Base-by-base conservation (phyloP, 2,113 vertebrate genomes). In the Gopherus flavomarginatus region DNA sequence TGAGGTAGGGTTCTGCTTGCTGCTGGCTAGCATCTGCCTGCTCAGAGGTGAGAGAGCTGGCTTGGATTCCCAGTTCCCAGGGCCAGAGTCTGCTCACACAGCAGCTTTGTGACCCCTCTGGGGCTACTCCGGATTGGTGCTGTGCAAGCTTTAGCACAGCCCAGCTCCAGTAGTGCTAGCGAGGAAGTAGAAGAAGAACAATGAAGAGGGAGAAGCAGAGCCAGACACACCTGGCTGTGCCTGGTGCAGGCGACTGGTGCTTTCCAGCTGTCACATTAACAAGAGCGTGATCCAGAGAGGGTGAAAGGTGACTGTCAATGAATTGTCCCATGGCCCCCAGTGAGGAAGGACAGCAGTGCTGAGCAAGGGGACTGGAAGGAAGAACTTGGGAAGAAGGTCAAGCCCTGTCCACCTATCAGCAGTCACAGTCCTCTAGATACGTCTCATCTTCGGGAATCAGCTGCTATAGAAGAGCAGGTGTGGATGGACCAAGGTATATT, bases 301-400 rank as follows among this genome's bases (percentile, higher is more conserved):
- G 17, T 22, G 62, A n/a, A 72, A 38, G 21, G 65, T 19, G 65
- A 75, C 72, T 13, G n/a, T 65, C 31, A 65, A 8, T n/a, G 35
- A 69, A n/a, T n/a, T 77, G 72, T 44, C 38, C 21, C n/a, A 26
- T 5, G 38, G 11, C 72, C 10, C 38, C 38, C 42, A 22, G 22
- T 44, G 24, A 44, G 22, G 72, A 44, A 44, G 72, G 24, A 42
- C 42, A 26, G 72, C 11, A 77, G 38, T 77, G 42, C 21, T 26
- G 38, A 77, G 10, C 22, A 42, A 42, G 22, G 6, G 21, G 22
- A 11, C 42, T 77, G 38, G 21, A 77, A 77, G n/a, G 53, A 57
- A 6, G 29, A 78, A 4, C 7, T 21, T 0, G 1, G 2, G 1
- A 22, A 85, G 13, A 57, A 65, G 1, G 3, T 12, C 9, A 5